phyloP scores from a whole-genome alignment of 2,888 invertebrate genomes.

The Platypus cylindrus region DNA sequence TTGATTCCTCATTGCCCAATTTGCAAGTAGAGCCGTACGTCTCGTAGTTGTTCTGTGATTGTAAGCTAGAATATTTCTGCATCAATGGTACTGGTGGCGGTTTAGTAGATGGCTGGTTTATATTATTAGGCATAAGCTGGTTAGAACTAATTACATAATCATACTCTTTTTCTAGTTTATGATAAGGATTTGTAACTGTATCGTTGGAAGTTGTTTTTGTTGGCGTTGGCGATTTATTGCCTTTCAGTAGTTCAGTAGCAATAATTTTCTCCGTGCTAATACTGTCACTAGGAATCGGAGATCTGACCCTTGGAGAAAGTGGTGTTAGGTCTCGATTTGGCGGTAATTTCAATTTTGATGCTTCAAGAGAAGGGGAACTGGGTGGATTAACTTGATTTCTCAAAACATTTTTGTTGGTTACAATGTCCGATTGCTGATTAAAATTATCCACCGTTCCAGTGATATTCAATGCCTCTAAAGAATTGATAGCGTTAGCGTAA shows the following conservation, averaged over 20 bases:
- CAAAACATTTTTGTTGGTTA: constrained; percentile 25
- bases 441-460: constrained; percentile 17
- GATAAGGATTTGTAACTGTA: constrained; percentile 20
- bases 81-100: constrained; percentile 17
- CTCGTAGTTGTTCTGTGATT: constrained; percentile 4
- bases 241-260: constrained; percentile 31
- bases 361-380: constrained; percentile 28
- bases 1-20: constrained; percentile 8
- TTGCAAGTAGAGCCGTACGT: constrained; percentile 4
- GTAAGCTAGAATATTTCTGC: too few species aligned
- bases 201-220: constrained; percentile 12
- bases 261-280: constrained; percentile 33
- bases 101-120: constrained; percentile 14
- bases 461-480: too few species aligned
- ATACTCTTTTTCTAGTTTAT: constrained; percentile 24
- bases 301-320: constrained; percentile 30
- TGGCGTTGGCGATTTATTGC: constrained; percentile 20
- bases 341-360: constrained; percentile 30
- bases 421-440: constrained; percentile 30
- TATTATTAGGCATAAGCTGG: constrained; percentile 24
- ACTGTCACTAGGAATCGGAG: constrained; percentile 31
- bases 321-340: constrained; percentile 30
- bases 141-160: too few species aligned
- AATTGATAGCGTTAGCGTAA: neutral
- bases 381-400: constrained; percentile 17